Percentiles rank a stretch among this genome's conserved stretches.
Evolutionary conservation across 2,797 vertebrate genomes (phyloP).

Genomic region (Semaprochilodus insignis): DNA sequence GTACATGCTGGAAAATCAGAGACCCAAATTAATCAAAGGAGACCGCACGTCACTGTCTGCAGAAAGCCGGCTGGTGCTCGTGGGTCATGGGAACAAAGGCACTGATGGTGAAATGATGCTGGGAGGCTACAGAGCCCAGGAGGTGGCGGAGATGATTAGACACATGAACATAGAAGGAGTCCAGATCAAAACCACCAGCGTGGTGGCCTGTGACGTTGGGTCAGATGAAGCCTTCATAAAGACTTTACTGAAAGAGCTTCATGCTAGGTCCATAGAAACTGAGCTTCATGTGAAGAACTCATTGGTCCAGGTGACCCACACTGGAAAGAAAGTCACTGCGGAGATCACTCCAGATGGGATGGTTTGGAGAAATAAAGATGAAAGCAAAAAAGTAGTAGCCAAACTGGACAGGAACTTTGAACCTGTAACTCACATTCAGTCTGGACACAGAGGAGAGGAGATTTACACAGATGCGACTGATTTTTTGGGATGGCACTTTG

Average conservation of each 20-base stretch:
- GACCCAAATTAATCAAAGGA: slow-evolving; percentile 51
- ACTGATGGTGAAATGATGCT: slow-evolving; percentile 47
- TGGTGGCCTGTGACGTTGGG: slow-evolving; percentile 62
- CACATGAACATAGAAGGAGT: slow-evolving; percentile 24
- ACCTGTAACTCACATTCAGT: slow-evolving; percentile 29
- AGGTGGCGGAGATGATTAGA: slow-evolving; percentile 48
- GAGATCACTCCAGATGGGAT: slow-evolving; percentile 43
- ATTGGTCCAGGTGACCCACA: slow-evolving; percentile 52
- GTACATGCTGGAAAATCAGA: slow-evolving; percentile 53
- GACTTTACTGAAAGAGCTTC: slow-evolving; percentile 54
- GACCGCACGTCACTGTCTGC: slow-evolving; percentile 48
- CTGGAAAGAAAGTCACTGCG: slow-evolving; percentile 55
- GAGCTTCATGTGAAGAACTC: slow-evolving; percentile 57
- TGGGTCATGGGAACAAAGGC: slow-evolving; percentile 53
- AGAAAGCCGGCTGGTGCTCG: slow-evolving; percentile 64
- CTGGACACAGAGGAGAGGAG: slow-evolving; percentile 28
- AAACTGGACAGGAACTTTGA: slow-evolving; percentile 34
- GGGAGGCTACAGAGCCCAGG: slow-evolving; percentile 14
- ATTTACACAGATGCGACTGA: slow-evolving; percentile 55
- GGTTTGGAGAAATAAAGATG: slow-evolving; percentile 51
- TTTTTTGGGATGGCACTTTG: background rate
- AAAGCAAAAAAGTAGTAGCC: slow-evolving; percentile 60
- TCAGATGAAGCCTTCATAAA: slow-evolving; percentile 47
- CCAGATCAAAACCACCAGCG: slow-evolving; percentile 62
- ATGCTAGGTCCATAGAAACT: slow-evolving; percentile 45